Evolutionary conservation across 2,113 vertebrate species (phyloP).

Genomic region (Boulengeromyrus knoepffleri): DNA sequence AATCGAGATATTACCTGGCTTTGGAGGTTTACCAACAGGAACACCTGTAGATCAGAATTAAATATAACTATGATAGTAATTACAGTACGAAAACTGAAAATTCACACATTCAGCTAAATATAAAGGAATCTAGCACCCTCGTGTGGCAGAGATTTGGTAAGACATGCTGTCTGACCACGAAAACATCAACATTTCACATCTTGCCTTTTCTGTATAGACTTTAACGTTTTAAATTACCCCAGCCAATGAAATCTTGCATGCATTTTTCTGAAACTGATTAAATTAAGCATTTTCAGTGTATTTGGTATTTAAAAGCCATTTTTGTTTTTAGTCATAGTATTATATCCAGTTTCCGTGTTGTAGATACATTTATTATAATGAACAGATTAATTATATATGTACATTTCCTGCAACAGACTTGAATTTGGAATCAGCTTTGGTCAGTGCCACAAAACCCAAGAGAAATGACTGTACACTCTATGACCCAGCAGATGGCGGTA

Average conservation of each 20-base stretch:
- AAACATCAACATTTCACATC: neutral
- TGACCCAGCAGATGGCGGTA: neutral
- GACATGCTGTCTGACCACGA: neutral
- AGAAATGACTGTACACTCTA: neutral
- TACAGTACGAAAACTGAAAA: neutral
- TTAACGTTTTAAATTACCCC: neutral
- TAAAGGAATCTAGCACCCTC: conserved; percentile 29
- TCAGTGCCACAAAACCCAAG: neutral
- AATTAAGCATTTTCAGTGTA: neutral
- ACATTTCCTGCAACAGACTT: neutral
- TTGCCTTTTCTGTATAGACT: neutral
- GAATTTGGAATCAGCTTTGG: neutral
- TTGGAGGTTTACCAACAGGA: conserved; percentile 49
- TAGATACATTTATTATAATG: neutral
- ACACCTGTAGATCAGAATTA: neutral
- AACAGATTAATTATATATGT: neutral
- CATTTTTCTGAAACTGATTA: neutral
- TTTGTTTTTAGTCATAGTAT: neutral
- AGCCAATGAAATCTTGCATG: neutral
- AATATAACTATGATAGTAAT: neutral
- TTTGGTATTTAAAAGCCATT: neutral
- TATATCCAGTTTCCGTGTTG: neutral
- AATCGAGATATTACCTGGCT: conserved; percentile 30
- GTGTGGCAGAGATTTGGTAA: conserved; percentile 30
- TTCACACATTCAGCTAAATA: neutral